Conservation (phyloP, 2,113 vertebrate species). For the Gopherus flavomarginatus region DNA sequence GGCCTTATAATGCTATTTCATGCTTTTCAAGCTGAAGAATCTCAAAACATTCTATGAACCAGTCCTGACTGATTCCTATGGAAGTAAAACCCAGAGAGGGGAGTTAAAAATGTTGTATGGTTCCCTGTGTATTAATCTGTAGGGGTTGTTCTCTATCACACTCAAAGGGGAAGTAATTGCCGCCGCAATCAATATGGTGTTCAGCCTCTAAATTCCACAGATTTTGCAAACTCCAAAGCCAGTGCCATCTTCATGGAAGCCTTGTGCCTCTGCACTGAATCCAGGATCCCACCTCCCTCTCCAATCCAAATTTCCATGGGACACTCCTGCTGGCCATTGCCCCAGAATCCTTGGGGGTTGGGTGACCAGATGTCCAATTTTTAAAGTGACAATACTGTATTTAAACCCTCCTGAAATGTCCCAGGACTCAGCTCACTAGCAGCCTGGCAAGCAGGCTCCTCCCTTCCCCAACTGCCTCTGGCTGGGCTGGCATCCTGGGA, state of each 20-base stretch:
- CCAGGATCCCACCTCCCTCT: background rate
- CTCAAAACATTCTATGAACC: background rate
- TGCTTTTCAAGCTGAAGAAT: background rate
- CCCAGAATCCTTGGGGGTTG: background rate
- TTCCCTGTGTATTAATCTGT: background rate
- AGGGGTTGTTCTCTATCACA: background rate
- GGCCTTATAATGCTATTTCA: background rate
- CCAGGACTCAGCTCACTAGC: no score
- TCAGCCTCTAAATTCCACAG: fast-evolving
- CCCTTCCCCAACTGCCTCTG: no score
- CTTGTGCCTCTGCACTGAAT: background rate
- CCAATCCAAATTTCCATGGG: fast-evolving
- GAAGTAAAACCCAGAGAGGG: background rate
- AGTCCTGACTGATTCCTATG: background rate
- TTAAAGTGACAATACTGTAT: no score
- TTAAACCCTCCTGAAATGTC: no score
- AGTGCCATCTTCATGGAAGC: background rate
- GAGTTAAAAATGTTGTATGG: background rate
- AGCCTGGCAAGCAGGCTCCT: no score
- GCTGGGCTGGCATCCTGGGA: no score
- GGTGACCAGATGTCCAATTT: no score
- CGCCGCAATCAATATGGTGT: fast-evolving
- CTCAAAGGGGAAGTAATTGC: background rate
- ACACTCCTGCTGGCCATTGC: background rate
- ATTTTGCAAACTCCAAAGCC: background rate